phyloP scores from a whole-genome alignment of 2,888 invertebrate genomes.

The Andrena marginata region DNA sequence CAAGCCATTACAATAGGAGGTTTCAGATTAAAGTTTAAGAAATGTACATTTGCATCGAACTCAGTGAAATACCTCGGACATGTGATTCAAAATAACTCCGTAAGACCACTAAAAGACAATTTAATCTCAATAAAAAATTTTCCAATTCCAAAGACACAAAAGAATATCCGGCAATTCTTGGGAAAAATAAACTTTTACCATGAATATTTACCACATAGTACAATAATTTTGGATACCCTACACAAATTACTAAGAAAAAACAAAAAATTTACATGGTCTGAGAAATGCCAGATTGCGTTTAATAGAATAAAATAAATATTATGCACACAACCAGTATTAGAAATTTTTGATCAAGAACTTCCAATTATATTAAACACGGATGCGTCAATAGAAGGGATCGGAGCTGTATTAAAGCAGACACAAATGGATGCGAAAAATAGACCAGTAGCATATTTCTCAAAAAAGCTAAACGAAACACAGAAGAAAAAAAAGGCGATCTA shows the following conservation, averaged over 20 bases:
- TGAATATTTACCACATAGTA: neutral
- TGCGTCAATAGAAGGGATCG: slow-evolving; percentile 68
- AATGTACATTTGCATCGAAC: slow-evolving; percentile 54
- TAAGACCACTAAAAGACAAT: slow-evolving; percentile 25
- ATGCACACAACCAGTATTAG: slow-evolving; percentile 11
- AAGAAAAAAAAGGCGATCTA: slow-evolving; percentile 57
- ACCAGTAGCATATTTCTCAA: no score
- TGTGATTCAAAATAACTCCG: slow-evolving; percentile 19
- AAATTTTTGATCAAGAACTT: slow-evolving; percentile 21
- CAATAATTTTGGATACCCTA: neutral
- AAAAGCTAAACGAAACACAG: neutral
- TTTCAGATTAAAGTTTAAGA: no score
- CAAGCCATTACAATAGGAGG: neutral
- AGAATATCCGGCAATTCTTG: slow-evolving; percentile 47
- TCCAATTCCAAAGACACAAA: slow-evolving; percentile 26
- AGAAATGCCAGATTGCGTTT: neutral
- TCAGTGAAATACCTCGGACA: neutral
- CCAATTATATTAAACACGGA: slow-evolving; percentile 73
- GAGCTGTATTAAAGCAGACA: slow-evolving; percentile 69
- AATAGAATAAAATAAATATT: neutral
- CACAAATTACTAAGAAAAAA: slow-evolving; percentile 10
- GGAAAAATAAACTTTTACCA: neutral
- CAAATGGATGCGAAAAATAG: slow-evolving; percentile 49
- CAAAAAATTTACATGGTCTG: neutral
- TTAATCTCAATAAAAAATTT: neutral